Evolutionary conservation across 2,888 invertebrate species (phyloP), one percentile per base, ranked within the genome.

Genomic region (Eristalinus aeneus): DNA sequence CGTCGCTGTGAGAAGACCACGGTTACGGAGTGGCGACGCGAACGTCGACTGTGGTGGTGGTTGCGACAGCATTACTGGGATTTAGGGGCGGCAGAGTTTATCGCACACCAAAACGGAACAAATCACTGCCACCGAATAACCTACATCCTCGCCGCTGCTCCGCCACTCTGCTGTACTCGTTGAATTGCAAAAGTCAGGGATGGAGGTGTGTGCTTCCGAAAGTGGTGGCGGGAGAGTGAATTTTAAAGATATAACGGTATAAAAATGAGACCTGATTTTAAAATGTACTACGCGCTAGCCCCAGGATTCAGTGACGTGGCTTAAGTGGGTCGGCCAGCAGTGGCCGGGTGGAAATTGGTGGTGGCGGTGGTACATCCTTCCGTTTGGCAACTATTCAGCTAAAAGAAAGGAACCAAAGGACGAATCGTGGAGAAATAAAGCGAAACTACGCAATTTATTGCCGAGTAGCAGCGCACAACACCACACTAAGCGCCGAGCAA

Each of bases 91-190:
- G 67, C 31, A 34, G 73, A 75, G 82, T 78, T 86, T 86, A 86
- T 86, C 82, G 82, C 74, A 77, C 64, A 74, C 61, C 67, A 23
- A 85, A 86, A 86, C 74, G 82, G 82, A 82, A 86, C 86, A 86
- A 86, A 86, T 86, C 86, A 86, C 86, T 78, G 82, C 86, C 82
- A 82, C 82, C 74, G 74, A 82, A 73, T 82, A 86, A 82, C 86
- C 86, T 78, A 86, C 78, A 86, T 82, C 74, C 74, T 39, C 36
- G 69, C 34, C 61, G 16, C 46, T 8, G n/a, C 16, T 6, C 46
- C 27, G 5, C 27, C 27, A 27, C 27, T 27, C 27, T 27, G 2
- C 27, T n/a, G n/a, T 39, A 39, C 39, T 64, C 56, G 77, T 64
- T 74, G 69, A 65, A 74, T 76, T 76, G 73, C 69, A 58, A 32